These are phyloP conservation scores for Mionectes olivaceus DNA, from an alignment of 2,797 vertebrate species.

Conservation along the genomic window DNA sequence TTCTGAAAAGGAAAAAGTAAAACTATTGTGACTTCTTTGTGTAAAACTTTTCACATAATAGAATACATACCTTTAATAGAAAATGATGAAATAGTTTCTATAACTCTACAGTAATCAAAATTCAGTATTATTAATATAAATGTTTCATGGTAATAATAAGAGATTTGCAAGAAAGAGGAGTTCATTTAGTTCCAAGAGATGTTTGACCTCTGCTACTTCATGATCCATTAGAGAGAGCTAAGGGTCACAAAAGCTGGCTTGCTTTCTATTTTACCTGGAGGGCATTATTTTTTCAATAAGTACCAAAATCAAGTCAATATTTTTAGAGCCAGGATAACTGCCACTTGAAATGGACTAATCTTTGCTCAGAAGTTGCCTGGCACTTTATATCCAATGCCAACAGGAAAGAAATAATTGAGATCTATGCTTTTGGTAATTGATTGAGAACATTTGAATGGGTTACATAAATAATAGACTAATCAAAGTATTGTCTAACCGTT, in stretches of 20 bases:
- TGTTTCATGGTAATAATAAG: background rate
- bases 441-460: conserved; percentile 51
- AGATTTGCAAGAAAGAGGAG: background rate
- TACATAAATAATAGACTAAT: conserved; percentile 70
- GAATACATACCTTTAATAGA: background rate
- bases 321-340: conserved; percentile 53
- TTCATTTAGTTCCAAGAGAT: background rate
- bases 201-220: conserved; percentile 40
- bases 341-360: conserved; percentile 37
- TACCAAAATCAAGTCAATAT: conserved; percentile 60
- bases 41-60: background rate
- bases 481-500: conserved; percentile 37
- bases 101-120: background rate
- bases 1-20: background rate
- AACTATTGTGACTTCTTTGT: background rate
- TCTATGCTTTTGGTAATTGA: conserved; percentile 47
- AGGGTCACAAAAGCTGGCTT: background rate
- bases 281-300: conserved; percentile 38
- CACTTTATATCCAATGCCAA: conserved; percentile 26
- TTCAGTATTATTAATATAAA: background rate
- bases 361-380: conserved; percentile 30
- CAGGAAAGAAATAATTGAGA: conserved; percentile 63
- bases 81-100: background rate
- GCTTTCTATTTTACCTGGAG: conserved; percentile 21
- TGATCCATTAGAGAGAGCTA: background rate